These are phyloP conservation scores for Orchestes rusci DNA, from an alignment of 2,888 invertebrate genomes.

Conservation along the genomic window DNA sequence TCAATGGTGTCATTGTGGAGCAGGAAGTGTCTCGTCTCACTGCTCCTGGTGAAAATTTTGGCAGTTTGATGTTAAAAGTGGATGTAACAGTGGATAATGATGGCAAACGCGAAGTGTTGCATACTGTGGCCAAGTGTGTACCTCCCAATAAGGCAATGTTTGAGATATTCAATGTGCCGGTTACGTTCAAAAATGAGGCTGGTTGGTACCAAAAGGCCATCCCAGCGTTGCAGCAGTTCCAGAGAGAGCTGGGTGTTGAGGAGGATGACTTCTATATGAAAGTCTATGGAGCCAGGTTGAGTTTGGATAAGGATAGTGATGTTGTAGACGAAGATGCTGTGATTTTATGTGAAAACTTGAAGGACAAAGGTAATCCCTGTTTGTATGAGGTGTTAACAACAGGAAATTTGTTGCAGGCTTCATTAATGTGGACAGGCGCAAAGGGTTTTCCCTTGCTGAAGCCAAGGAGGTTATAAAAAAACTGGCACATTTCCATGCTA, in stretches of 20 bases:
- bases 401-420: conserved; percentile 38
- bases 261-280: conserved; percentile 38
- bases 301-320: conserved; percentile 15
- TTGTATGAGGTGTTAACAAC: too few relatives aligned
- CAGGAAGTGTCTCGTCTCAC: conserved; percentile 4
- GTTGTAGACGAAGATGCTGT: conserved; percentile 47
- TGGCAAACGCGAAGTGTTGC: conserved; percentile 27
- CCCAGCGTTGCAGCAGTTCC: conserved; percentile 42
- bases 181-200: conserved; percentile 50
- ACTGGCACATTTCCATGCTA: conserved; percentile 49
- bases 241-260: conserved; percentile 40
- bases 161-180: conserved; percentile 46
- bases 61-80: conserved; percentile 18
- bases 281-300: conserved; percentile 28
- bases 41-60: conserved; percentile 20
- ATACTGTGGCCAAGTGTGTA: conserved; percentile 50
- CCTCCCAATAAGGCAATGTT: conserved; percentile 48
- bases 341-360: conserved; percentile 48
- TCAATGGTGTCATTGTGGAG: conserved; percentile 7
- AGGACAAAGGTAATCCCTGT: conserved; percentile 24
- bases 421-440: conserved; percentile 41
- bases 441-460: conserved; percentile 45
- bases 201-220: conserved; percentile 42
- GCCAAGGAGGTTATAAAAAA: conserved; percentile 40
- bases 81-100: conserved; percentile 12